A percentile compares a stretch with the other conserved stretches of the same genome.
These are phyloP conservation scores for Ormyrus labotus DNA, from an alignment of 2,888 invertebrate species.

Conservation along the genomic window DNA sequence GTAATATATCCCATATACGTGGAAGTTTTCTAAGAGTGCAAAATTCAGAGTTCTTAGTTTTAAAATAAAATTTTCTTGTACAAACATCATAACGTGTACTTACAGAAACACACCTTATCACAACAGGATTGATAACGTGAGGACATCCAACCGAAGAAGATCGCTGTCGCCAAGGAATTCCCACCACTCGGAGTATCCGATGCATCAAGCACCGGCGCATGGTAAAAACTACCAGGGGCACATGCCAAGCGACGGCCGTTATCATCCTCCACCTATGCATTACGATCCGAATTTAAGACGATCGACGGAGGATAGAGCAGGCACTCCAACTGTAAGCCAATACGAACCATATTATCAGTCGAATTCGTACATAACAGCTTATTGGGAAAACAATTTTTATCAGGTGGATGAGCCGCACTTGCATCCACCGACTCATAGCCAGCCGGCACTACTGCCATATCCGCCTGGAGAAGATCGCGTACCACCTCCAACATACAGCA, in stretches of 20 bases:
- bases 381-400: background rate
- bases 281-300: conserved; percentile 71
- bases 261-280: conserved; percentile 70
- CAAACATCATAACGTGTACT: background rate
- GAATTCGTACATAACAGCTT: background rate
- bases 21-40: no score
- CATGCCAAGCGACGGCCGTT: conserved; percentile 66
- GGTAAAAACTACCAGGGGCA: conserved; percentile 71
- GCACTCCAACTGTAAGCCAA: conserved; percentile 81
- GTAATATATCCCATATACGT: no score
- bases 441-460: conserved; percentile 70
- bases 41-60: no score
- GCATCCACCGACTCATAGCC: conserved; percentile 66
- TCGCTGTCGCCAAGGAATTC: conserved; percentile 71
- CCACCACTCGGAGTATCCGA: conserved; percentile 60
- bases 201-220: conserved; percentile 48
- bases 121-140: conserved; percentile 68
- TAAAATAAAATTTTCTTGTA: no score
- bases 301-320: conserved; percentile 81
- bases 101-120: conserved; percentile 60
- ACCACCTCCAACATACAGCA: conserved; percentile 67
- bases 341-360: background rate
- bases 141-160: conserved; percentile 68
- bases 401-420: conserved; percentile 73
- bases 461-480: conserved; percentile 73